Base-by-base conservation (phyloP, 2,113 vertebrate species). In the Poeciliopsis retropinna region DNA sequence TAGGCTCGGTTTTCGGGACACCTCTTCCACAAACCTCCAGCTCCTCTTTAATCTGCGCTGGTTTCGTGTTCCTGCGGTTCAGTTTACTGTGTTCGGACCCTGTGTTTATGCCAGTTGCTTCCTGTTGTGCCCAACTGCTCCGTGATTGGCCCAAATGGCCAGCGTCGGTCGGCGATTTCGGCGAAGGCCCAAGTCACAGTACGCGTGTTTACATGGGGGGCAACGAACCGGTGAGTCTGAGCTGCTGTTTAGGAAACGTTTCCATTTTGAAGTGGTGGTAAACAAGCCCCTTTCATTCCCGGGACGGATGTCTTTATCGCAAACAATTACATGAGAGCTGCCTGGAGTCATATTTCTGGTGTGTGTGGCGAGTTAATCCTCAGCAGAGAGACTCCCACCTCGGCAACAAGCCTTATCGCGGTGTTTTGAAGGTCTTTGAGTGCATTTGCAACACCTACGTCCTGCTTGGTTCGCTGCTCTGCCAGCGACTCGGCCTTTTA, bases 81-180 rank as follows among this genome's bases (percentile, higher is more conserved):
- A 90, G 87, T 93, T 91, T 92, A 90, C 82, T 67, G 51, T 60
- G 83, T 82, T 81, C 83, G 60, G 62, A 74, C 68, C 77, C 64
- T 1, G 19, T 93, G 92, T 94, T 94, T 94, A 93, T 86, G 83
- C 76, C 82, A 68, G 11, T n/a, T 67, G 37, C 85, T 91, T 93
- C 88, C 88, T 92, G 90, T 88, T 67, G 70, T 9, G 66, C 68
- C 34, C 30, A 73, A 30, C 73, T 67, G 70, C 62, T 70, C 15
- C 47, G 0, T 72, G 84, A 92, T 87, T 91, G 67, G 81, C 60
- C 73, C 84, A 71, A 78, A 84, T 73, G 76, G 81, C 61, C 54
- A 60, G 54, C 60, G 64, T 47, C 73, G 78, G 68, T 77, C 51
- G 72, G 66, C 30, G 37, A 68, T 76, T 83, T 76, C 28, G 3